phyloP scores from a whole-genome alignment of 2,888 invertebrate genomes.

The Heliconius ismenius region DNA sequence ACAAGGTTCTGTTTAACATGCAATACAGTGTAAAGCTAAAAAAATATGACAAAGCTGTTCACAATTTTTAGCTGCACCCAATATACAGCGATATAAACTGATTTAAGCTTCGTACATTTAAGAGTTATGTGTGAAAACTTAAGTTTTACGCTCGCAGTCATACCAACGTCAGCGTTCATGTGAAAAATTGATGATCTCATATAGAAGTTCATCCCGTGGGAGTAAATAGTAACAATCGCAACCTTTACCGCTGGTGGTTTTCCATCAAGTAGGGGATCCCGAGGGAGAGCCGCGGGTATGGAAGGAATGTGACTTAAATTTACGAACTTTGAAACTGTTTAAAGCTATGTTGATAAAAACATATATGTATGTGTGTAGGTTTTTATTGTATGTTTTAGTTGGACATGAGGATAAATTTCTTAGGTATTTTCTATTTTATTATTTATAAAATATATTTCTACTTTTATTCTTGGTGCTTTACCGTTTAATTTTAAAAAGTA shows the following conservation, averaged over 20 bases:
- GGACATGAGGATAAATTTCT: no score
- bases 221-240: conserved; percentile 18
- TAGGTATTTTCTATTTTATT: no score
- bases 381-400: background rate
- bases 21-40: no score
- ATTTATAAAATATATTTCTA: no score
- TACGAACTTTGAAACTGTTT: conserved; percentile 14
- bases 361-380: background rate
- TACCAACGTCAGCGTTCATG: conserved; percentile 25
- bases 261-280: conserved; percentile 17
- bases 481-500: no score
- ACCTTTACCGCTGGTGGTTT: conserved; percentile 15
- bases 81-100: conserved; percentile 29
- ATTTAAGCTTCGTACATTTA: conserved; percentile 32
- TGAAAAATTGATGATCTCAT: conserved; percentile 25
- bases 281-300: background rate
- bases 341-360: background rate
- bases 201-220: conserved; percentile 19
- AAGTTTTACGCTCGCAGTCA: conserved; percentile 28
- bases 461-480: no score
- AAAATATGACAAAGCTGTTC: background rate
- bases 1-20: no score
- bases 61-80: background rate
- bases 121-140: conserved; percentile 24
- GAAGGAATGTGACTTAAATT: conserved; percentile 12